Evolutionary conservation across 2,797 vertebrate genomes (phyloP).

Genomic region (Lepus oiostolus): DNA sequence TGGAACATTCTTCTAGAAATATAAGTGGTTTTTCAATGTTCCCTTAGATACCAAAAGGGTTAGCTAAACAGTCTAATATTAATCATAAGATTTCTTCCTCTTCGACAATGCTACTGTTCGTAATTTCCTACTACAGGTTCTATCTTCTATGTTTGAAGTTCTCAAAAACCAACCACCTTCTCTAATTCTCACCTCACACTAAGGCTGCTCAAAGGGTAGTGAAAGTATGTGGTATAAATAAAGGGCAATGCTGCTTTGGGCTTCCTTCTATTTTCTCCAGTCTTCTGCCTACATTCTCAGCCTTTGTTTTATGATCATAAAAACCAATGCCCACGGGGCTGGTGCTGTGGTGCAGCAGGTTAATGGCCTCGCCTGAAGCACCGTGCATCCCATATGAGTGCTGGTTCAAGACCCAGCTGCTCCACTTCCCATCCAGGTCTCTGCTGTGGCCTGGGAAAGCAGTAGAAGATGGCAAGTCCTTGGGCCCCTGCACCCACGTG

Average conservation of each 20-base stretch:
- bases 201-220: neutral
- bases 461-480: no score
- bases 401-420: no score
- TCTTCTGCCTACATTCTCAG: neutral
- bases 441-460: no score
- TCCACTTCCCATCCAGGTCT: no score
- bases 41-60: conserved; percentile 4
- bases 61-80: neutral
- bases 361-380: no score
- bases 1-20: conserved; percentile 45
- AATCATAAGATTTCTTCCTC: neutral
- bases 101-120: neutral
- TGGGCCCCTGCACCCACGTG: no score
- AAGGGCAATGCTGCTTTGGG: neutral
- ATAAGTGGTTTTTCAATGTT: conserved; percentile 42
- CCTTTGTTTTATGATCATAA: neutral
- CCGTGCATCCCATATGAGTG: no score
- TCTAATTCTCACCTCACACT: conserved; percentile 28
- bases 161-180: neutral
- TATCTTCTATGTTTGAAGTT: conserved; percentile 37
- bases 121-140: neutral
- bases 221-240: neutral
- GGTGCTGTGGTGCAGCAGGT: no score
- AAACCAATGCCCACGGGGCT: neutral
- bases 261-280: neutral